Percentiles rank a stretch among this genome's conserved stretches.
Evolutionary conservation across 2,797 vertebrate genomes (phyloP).

Genomic region (Perodicticus potto): DNA sequence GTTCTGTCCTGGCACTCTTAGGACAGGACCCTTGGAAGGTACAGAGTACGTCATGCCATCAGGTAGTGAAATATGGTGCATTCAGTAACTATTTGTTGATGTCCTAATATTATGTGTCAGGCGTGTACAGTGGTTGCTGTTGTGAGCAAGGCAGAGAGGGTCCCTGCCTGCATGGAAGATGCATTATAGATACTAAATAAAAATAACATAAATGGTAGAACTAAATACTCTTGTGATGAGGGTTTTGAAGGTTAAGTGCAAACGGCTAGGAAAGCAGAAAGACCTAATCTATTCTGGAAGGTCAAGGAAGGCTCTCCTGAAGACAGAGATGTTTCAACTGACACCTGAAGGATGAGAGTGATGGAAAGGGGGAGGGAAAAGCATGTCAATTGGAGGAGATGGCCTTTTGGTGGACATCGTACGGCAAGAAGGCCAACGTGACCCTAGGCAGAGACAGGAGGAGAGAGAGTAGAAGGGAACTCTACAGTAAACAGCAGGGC

Average conservation of each 20-base stretch:
- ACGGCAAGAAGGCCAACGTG: neutral
- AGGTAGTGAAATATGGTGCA: neutral
- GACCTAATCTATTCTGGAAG: neutral
- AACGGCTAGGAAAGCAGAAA: neutral
- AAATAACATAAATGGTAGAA: neutral
- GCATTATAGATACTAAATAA: neutral
- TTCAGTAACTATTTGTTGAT: neutral
- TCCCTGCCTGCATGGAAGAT: neutral
- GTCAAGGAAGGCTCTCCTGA: neutral
- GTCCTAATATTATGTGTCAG: neutral
- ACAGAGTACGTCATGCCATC: neutral
- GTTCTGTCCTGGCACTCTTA: neutral
- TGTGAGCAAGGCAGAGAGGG: neutral
- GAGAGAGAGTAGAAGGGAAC: neutral
- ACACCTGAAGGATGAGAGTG: neutral
- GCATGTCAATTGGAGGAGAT: neutral
- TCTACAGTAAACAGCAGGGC: neutral
- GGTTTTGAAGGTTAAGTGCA: neutral
- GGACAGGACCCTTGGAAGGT: neutral
- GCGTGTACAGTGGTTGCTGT: neutral
- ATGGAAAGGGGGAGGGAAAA: neutral
- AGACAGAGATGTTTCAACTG: conserved; percentile 10
- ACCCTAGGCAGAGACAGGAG: neutral
- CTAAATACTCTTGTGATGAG: neutral
- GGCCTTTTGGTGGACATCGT: neutral